A percentile compares a stretch with the other conserved stretches of the same genome.
phyloP scores from a whole-genome alignment of 2,113 vertebrate species.

The Myotis lucifugus region DNA sequence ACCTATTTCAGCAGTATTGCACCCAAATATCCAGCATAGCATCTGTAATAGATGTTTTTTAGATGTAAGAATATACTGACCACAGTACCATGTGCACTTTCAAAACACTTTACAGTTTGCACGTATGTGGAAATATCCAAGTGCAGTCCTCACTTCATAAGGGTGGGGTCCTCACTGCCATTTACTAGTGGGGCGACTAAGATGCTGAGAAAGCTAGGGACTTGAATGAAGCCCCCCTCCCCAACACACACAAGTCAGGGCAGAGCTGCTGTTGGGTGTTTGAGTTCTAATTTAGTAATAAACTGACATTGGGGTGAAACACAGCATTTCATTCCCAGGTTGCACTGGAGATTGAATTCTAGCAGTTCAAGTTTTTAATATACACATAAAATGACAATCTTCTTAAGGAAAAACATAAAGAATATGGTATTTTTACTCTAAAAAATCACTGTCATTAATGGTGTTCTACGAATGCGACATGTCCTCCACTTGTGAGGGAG shows the following conservation, averaged over 20 bases:
- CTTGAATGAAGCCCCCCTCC: accelerated
- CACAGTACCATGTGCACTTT: accelerated
- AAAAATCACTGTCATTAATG: background rate
- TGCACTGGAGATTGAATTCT: background rate
- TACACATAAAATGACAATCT: background rate
- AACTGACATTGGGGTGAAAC: background rate
- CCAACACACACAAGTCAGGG: no score
- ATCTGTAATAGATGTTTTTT: background rate
- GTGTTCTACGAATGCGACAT: accelerated
- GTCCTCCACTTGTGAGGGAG: background rate
- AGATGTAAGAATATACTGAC: background rate
- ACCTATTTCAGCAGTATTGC: accelerated
- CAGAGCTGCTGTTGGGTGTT: accelerated
- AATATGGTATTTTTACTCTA: background rate
- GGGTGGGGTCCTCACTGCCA: accelerated
- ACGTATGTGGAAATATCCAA: background rate
- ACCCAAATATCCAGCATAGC: background rate
- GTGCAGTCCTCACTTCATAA: no score
- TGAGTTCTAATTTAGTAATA: background rate
- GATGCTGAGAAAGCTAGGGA: accelerated
- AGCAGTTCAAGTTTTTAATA: background rate
- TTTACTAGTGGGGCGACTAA: background rate
- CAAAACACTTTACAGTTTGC: background rate
- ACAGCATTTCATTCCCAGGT: background rate
- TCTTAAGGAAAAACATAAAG: background rate